Base-by-base conservation (phyloP, 2,888 invertebrate genomes). In the Bombylius discolor region DNA sequence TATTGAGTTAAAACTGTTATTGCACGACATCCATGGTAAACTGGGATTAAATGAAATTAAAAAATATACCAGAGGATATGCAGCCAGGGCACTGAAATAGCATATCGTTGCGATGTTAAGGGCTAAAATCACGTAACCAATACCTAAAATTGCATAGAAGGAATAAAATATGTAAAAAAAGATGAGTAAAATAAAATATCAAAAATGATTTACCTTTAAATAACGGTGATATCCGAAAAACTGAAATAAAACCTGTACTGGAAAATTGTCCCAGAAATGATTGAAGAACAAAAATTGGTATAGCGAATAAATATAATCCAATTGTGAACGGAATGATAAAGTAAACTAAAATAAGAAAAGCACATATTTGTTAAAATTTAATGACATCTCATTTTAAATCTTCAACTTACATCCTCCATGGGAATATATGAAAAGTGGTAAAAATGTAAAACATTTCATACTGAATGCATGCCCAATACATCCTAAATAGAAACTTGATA, bases 181-280 rank as follows among this genome's bases (percentile, higher is more conserved):
- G 14, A 31, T 49, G 7, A 9, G 1, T 39, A 9, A 39, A 9
- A 3, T 39, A 39, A 3, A 23, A 23, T 14, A n/a, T n/a, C 14
- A 5, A 14, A 47, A 5, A 9, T 23, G 14, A 11, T 6, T 60
- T 75, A 89, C 91, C 93, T 84, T 93, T 94, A 71, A 93, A 89
- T 51, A 92, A 76, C 4, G 92, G 92, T 57, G 83, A 82, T 59
- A 88, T 81, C 62, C 83, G 84, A 76, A 90, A 91, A 52, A 88
- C 79, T 12, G 87, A 85, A 64, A 91, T 82, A 62, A 87, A 89
- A 62, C 90, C 89, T 51, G 85, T 83, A 64, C 85, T 86, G 14
- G 87, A 80, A 71, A 90, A 89, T 69, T 93, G 93, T 32, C 92
- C 93, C 65, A 93, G 76, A n/a, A 85, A 83, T 0, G 89, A 84